Percentiles rank a stretch among this genome's conserved stretches.
Evolutionary conservation across 2,888 invertebrate species (phyloP).

Genomic region (Polietes domitor): DNA sequence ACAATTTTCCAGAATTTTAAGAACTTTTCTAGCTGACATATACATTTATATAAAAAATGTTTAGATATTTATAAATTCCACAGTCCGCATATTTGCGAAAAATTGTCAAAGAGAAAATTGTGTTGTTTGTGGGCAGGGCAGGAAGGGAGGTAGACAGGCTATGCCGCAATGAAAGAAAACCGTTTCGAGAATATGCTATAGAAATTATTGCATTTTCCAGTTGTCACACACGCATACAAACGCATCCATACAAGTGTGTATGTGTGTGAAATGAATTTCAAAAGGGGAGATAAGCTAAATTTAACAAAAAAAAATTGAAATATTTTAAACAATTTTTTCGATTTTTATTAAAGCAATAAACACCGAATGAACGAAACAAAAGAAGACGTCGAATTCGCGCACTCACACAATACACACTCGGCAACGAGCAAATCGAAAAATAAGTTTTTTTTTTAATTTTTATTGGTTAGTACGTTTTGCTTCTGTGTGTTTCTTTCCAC

Average conservation of each 20-base stretch:
- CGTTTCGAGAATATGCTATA: not conserved
- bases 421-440: not conserved
- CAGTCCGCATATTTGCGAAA: too few species aligned
- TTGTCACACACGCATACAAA: not conserved
- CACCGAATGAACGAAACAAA: not conserved
- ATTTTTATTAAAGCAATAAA: conserved; percentile 8
- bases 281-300: conserved; percentile 4
- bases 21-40: too few species aligned
- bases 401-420: not conserved
- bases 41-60: too few species aligned
- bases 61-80: too few species aligned
- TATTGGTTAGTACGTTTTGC: conserved; percentile 18
- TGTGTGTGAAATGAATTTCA: not conserved
- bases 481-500: conserved; percentile 15
- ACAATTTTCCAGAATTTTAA: too few species aligned
- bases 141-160: too few species aligned
- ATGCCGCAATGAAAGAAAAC: not conserved
- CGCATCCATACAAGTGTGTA: not conserved
- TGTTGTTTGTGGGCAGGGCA: too few species aligned
- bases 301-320: conserved; percentile 1
- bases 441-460: not conserved
- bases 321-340: not conserved
- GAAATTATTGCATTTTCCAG: conserved; percentile 12
- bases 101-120: too few species aligned
- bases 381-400: not conserved